These are phyloP conservation scores for Epinotia brunnichana DNA, from an alignment of 2,888 invertebrate genomes.

Conservation along the genomic window DNA sequence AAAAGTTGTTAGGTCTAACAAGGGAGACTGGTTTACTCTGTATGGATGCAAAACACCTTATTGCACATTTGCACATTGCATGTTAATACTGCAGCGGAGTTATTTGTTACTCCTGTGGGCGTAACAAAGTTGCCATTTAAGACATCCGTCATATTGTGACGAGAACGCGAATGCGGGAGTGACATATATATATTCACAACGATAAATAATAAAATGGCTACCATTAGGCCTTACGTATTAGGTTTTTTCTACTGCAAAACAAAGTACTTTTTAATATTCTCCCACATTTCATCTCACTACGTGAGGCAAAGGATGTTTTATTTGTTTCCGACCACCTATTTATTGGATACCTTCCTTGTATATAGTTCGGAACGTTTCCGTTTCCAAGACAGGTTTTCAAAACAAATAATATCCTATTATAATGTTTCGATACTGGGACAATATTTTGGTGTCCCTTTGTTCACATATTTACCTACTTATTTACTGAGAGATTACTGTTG, in stretches of 20 bases:
- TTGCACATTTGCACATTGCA: too few species aligned
- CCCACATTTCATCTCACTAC: background rate
- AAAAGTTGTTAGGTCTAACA: too few species aligned
- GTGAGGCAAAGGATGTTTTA: slow-evolving; percentile 16
- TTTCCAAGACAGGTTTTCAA: slow-evolving; percentile 22
- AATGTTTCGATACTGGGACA: slow-evolving; percentile 12
- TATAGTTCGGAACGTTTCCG: slow-evolving; percentile 35
- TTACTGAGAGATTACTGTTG: background rate
- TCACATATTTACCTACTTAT: background rate
- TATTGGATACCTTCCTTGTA: slow-evolving; percentile 34
- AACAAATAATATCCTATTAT: slow-evolving; percentile 37
- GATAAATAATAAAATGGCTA: too few species aligned
- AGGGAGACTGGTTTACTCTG: too few species aligned
- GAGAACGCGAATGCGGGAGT: too few species aligned
- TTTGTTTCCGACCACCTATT: slow-evolving; percentile 34
- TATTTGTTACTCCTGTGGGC: too few species aligned
- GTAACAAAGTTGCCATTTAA: too few species aligned
- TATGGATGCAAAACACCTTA: too few species aligned
- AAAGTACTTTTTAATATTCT: background rate
- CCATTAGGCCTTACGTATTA: too few species aligned
- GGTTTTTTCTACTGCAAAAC: background rate
- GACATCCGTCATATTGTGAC: too few species aligned
- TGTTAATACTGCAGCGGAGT: too few species aligned
- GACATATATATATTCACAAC: too few species aligned
- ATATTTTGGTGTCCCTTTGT: background rate